A percentile compares a stretch with the other conserved stretches of the same genome.
phyloP scores from a whole-genome alignment of 2,113 vertebrate species.

The Callocephalon fimbriatum region DNA sequence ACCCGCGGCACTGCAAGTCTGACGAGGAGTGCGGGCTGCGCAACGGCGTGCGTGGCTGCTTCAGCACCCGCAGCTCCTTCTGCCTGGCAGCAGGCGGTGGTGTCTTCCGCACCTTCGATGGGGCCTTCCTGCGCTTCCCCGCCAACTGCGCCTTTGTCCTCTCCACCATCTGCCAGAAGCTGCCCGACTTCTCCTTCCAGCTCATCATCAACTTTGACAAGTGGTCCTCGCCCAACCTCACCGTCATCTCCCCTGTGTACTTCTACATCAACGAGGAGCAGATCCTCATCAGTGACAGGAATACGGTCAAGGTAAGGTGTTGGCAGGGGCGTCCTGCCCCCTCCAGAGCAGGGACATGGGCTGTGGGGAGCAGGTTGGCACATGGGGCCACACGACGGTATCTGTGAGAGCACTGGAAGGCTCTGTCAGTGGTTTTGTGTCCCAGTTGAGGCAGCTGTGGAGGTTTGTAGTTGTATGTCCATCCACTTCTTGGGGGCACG shows the following conservation, averaged over 20 bases:
- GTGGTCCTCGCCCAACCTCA: constrained; percentile 95
- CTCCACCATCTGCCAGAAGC: constrained; percentile 97
- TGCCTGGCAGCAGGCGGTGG: constrained; percentile 92
- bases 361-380: background rate
- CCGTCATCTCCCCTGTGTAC: constrained; percentile 94
- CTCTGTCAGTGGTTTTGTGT: rapidly evolving
- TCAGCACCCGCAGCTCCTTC: constrained; percentile 88
- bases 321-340: rapidly evolving
- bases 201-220: constrained; percentile 99
- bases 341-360: rapidly evolving
- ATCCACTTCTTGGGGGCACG: rapidly evolving
- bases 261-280: constrained; percentile 99
- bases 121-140: constrained; percentile 93
- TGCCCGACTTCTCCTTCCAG: constrained; percentile 97
- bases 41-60: constrained; percentile 89
- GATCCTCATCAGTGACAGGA: constrained; percentile 92
- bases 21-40: constrained; percentile 90
- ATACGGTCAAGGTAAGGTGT: constrained; percentile 87
- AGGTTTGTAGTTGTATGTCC: rapidly evolving
- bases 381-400: rapidly evolving
- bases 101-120: constrained; percentile 95
- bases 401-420: rapidly evolving
- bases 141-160: constrained; percentile 97
- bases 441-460: rapidly evolving
- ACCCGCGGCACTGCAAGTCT: constrained; percentile 92